These are phyloP conservation scores for Drosophila colorata DNA, from an alignment of 2,888 invertebrate species.

Conservation along the genomic window DNA sequence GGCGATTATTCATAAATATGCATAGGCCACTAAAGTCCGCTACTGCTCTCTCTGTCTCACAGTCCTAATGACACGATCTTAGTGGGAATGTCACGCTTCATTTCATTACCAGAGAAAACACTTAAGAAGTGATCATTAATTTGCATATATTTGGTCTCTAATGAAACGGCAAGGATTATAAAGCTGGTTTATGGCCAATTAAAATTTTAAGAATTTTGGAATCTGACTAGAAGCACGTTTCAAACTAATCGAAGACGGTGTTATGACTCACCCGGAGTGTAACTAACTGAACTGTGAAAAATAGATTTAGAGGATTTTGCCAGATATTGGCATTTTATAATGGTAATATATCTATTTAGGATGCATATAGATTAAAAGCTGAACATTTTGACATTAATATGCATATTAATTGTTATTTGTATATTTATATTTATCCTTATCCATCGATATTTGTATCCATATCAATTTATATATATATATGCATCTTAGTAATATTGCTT, in stretches of 20 bases:
- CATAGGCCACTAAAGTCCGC: constrained; percentile 32
- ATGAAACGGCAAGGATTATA: constrained; percentile 13
- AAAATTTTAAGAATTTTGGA: constrained; percentile 17
- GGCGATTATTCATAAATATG: constrained; percentile 70
- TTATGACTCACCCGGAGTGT: background rate
- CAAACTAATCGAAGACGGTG: background rate
- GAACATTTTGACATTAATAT: no score
- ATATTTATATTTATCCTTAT: no score
- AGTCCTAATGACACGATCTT: constrained; percentile 17
- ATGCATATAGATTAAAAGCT: no score
- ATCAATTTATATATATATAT: no score
- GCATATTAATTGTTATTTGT: no score
- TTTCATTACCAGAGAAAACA: constrained; percentile 39
- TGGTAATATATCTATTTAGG: no score
- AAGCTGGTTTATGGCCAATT: constrained; percentile 33
- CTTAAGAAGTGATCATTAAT: constrained; percentile 27
- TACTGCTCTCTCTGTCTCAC: background rate
- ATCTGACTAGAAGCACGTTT: background rate
- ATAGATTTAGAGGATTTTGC: no score
- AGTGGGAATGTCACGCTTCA: constrained; percentile 35
- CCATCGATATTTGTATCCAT: no score
- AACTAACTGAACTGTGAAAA: no score
- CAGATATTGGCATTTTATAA: no score
- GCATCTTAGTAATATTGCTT: no score
- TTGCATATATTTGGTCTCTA: constrained; percentile 29